Evolutionary conservation across 2,113 vertebrate species (phyloP).

Genomic region (Tachycineta bicolor): DNA sequence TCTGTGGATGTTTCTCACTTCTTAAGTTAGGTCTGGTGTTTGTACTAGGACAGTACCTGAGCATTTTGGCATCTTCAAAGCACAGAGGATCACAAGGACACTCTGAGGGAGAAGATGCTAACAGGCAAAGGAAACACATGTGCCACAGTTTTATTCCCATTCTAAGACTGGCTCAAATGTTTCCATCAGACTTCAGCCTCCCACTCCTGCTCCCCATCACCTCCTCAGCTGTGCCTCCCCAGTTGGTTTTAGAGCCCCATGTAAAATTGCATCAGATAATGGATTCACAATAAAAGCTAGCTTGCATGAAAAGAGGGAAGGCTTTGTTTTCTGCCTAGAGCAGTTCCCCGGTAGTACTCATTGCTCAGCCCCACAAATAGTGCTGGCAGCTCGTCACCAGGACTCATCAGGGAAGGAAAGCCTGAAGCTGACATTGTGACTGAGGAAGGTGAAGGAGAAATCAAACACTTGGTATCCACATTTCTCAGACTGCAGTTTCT

Average conservation of each 20-base stretch:
- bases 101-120: neutral
- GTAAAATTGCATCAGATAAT: neutral
- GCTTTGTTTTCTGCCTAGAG: neutral
- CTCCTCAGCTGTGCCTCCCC: neutral
- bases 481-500: neutral
- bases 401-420: rapidly evolving
- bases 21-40: neutral
- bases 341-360: neutral
- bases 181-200: neutral
- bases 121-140: neutral
- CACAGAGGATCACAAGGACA: neutral
- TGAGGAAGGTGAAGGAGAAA: neutral
- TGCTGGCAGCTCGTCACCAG: neutral
- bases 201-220: neutral
- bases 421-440: neutral
- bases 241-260: neutral
- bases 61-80: neutral
- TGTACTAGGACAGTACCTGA: neutral
- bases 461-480: neutral
- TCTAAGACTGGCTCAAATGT: rapidly evolving
- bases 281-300: neutral
- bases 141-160: neutral
- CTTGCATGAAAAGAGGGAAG: neutral
- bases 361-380: neutral
- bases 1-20: neutral